phyloP scores from a whole-genome alignment of 2,888 invertebrate genomes.

The Melanotus villosus region DNA sequence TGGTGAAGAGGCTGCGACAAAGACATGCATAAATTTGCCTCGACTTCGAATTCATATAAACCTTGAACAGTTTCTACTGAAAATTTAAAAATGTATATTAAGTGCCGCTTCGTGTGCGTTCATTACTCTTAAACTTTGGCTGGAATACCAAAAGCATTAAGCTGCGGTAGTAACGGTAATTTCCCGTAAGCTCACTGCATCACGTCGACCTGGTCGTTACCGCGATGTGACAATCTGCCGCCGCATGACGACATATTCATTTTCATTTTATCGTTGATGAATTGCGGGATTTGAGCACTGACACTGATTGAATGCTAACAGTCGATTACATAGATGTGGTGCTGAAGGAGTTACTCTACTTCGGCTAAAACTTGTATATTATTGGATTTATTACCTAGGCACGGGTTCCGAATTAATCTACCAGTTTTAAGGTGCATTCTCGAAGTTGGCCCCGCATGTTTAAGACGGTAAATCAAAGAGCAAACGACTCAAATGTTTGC shows the following conservation, averaged over 20 bases:
- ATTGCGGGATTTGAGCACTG: slow-evolving; percentile 65
- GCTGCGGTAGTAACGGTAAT: slow-evolving; percentile 31
- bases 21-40: slow-evolving; percentile 57
- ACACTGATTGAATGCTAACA: slow-evolving; percentile 67
- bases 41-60: slow-evolving; percentile 28
- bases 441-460: background rate
- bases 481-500: background rate
- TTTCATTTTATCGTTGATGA: slow-evolving; percentile 66
- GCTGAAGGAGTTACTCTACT: slow-evolving; percentile 25
- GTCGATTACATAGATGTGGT: slow-evolving; percentile 61
- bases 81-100: slow-evolving; percentile 24
- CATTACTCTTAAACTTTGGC: slow-evolving; percentile 3
- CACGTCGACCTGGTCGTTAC: slow-evolving; percentile 53
- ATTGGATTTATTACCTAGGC: slow-evolving; percentile 22
- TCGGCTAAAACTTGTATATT: slow-evolving; percentile 15
- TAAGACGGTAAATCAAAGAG: background rate
- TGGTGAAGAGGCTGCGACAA: slow-evolving; percentile 80
- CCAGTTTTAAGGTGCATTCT: slow-evolving; percentile 1
- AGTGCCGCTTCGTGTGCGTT: slow-evolving; percentile 12
- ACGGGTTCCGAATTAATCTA: slow-evolving; percentile 16
- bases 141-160: slow-evolving; percentile 24
- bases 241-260: slow-evolving; percentile 62
- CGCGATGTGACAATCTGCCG: slow-evolving; percentile 62
- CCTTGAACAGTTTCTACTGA: slow-evolving; percentile 9
- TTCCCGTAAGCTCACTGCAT: slow-evolving; percentile 37